Conservation (phyloP, 2,888 invertebrate species). For the Dryobota labecula region DNA sequence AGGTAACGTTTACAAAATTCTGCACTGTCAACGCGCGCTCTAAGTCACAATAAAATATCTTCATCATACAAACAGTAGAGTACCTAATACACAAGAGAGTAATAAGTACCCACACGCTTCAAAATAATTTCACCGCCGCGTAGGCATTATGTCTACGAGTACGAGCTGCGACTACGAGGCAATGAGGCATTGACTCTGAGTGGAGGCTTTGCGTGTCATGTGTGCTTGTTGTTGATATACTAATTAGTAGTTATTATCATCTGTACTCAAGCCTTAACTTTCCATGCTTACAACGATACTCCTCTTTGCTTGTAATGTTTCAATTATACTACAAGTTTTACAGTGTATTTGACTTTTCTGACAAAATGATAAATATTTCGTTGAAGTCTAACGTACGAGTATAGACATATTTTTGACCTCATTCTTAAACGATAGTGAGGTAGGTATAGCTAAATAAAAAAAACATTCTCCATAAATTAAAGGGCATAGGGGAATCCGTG, state of each 20-base stretch:
- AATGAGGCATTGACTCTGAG: slow-evolving; percentile 47
- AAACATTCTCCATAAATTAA: slow-evolving; percentile 19
- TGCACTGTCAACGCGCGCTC: too few species aligned
- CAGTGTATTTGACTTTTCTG: not conserved
- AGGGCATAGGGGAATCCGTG: slow-evolving; percentile 22
- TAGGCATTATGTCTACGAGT: slow-evolving; percentile 48
- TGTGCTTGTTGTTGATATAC: slow-evolving; percentile 42
- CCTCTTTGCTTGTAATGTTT: slow-evolving; percentile 21
- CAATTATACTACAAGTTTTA: slow-evolving; percentile 2
- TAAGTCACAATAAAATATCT: slow-evolving; percentile 13
- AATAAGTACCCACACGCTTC: slow-evolving; percentile 20
- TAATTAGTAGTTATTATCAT: slow-evolving; percentile 54
- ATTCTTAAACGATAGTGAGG: not conserved
- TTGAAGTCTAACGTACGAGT: not conserved
- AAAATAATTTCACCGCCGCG: slow-evolving; percentile 37
- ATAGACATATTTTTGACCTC: too few species aligned
- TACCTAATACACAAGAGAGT: slow-evolving; percentile 21
- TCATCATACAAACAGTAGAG: slow-evolving; percentile 9
- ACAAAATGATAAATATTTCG: not conserved
- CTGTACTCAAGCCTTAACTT: slow-evolving; percentile 31
- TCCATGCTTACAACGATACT: slow-evolving; percentile 25
- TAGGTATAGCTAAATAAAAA: slow-evolving; percentile 14
- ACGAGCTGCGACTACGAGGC: slow-evolving; percentile 30
- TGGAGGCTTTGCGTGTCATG: slow-evolving; percentile 52
- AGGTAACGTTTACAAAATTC: too few species aligned